Percentiles rank a stretch among this genome's conserved stretches.
phyloP scores from a whole-genome alignment of 2,113 vertebrate species.

The Toxostoma redivivum region DNA sequence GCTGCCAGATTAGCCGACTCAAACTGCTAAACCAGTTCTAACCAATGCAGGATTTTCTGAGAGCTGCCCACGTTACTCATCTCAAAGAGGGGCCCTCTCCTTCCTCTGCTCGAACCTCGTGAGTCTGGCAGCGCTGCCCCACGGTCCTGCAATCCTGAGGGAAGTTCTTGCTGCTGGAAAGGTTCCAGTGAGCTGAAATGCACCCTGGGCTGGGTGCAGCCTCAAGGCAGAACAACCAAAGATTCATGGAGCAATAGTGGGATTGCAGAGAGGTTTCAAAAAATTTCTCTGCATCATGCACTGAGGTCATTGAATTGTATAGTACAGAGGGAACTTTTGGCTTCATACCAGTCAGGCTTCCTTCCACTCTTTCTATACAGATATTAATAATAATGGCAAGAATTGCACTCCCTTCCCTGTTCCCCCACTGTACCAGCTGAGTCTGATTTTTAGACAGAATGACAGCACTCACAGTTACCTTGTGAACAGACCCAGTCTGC shows the following conservation, averaged over 20 bases:
- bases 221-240: background rate
- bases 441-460: background rate
- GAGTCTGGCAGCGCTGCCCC: accelerated
- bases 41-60: background rate
- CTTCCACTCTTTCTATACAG: background rate
- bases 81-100: background rate
- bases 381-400: background rate
- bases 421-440: background rate
- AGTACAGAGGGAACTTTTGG: background rate
- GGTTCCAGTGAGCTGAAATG: background rate
- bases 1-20: background rate
- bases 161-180: background rate
- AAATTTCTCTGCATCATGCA: background rate
- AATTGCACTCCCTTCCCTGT: background rate
- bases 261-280: background rate
- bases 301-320: background rate
- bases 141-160: accelerated
- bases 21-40: background rate
- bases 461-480: background rate
- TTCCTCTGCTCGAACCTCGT: accelerated
- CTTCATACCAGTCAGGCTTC: background rate
- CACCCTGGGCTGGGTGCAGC: background rate
- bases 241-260: background rate
- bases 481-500: background rate
- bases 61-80: accelerated